Evolutionary conservation across 2,888 invertebrate species (phyloP).

Genomic region (Calameuta pallipes): DNA sequence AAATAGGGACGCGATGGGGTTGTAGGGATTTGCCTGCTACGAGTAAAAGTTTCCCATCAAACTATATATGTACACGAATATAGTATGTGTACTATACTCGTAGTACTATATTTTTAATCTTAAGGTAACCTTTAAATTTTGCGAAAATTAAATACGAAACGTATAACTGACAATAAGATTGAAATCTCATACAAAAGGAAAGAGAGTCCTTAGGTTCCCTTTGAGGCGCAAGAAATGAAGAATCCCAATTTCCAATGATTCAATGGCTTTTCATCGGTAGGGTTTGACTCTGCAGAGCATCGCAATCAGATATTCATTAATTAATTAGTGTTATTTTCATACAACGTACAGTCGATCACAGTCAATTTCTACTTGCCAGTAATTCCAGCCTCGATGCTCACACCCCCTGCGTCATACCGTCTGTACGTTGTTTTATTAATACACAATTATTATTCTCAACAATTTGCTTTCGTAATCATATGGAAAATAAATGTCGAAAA

Average conservation of each 20-base stretch:
- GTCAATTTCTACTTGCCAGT: background rate
- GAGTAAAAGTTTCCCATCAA: constrained; percentile 33
- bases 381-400: background rate
- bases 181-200: background rate
- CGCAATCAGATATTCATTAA: background rate
- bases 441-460: background rate
- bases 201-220: background rate
- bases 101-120: constrained; percentile 10
- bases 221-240: background rate
- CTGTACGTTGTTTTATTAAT: background rate
- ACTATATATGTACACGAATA: background rate
- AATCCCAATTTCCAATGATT: background rate
- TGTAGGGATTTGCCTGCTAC: constrained; percentile 41
- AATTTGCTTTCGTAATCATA: background rate
- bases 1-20: constrained; percentile 12
- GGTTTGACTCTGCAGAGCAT: background rate
- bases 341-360: background rate
- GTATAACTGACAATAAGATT: background rate
- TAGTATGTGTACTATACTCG: background rate
- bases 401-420: background rate
- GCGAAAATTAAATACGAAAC: background rate
- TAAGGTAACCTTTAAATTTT: background rate
- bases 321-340: constrained; percentile 1
- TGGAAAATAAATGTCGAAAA: background rate
- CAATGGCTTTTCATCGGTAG: background rate